phyloP scores from a whole-genome alignment of 2,888 invertebrate genomes.

The Pyralis farinalis region DNA sequence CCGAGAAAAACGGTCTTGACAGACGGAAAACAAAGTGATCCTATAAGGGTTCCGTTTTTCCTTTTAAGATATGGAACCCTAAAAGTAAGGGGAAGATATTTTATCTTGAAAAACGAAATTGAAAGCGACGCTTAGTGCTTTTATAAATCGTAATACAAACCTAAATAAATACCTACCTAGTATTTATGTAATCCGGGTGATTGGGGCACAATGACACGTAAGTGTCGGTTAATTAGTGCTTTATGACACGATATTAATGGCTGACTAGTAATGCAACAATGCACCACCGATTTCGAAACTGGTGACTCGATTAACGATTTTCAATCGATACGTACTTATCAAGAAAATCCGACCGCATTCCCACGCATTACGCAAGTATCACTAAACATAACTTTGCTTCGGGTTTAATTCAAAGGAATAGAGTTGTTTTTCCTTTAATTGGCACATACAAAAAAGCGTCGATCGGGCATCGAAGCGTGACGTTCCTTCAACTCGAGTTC shows the following conservation, averaged over 20 bases:
- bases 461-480: conserved; percentile 56
- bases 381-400: conserved; percentile 4
- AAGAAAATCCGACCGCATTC: conserved; percentile 29
- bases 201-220: conserved; percentile 8
- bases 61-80: too few relatives aligned
- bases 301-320: conserved; percentile 6
- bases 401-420: neutral
- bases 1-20: too few relatives aligned
- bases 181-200: conserved; percentile 1
- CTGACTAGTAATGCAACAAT: conserved; percentile 3
- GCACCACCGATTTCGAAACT: conserved; percentile 8
- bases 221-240: conserved; percentile 1
- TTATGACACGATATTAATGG: conserved; percentile 9
- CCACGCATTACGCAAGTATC: conserved; percentile 29
- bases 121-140: too few relatives aligned
- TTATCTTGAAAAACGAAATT: too few relatives aligned
- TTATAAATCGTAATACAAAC: conserved; percentile 8
- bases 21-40: too few relatives aligned
- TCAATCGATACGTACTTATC: conserved; percentile 3
- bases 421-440: neutral
- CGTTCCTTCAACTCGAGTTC: conserved; percentile 68
- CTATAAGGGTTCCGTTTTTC: too few relatives aligned
- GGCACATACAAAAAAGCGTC: neutral
- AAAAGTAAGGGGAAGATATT: too few relatives aligned
- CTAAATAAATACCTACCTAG: conserved; percentile 5